These are phyloP conservation scores for Paramisgurnus dabryanus DNA, from an alignment of 2,113 vertebrate genomes.

Conservation along the genomic window DNA sequence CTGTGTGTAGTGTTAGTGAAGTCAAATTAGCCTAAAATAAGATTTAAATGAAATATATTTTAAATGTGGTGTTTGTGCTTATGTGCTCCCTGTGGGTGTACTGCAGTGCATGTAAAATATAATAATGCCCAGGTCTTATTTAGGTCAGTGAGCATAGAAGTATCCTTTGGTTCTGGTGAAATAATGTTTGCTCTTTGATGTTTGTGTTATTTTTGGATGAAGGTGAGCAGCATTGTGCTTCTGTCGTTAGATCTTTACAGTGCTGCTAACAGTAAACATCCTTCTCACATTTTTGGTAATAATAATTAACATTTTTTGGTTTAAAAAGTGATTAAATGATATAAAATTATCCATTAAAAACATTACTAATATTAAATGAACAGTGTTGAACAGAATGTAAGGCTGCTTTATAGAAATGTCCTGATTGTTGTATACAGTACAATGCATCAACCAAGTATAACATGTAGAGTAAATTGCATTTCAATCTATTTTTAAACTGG, in stretches of 20 bases:
- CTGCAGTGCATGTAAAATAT: neutral
- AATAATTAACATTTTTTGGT: too few relatives aligned
- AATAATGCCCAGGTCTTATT: conserved; percentile 12
- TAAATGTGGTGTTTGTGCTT: neutral
- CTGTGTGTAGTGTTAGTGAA: neutral
- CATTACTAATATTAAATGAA: neutral
- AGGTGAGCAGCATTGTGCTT: conserved; percentile 10
- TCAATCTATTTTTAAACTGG: neutral
- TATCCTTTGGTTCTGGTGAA: neutral
- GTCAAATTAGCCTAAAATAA: neutral
- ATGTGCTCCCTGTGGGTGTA: neutral
- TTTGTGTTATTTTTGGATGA: conserved; percentile 19
- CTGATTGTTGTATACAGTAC: neutral
- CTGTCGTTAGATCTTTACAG: conserved; percentile 24
- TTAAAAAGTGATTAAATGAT: too few relatives aligned
- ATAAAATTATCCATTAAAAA: too few relatives aligned
- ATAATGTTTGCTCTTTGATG: conserved; percentile 31
- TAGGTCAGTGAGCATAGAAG: conserved; percentile 16
- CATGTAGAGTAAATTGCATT: neutral
- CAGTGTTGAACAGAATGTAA: neutral
- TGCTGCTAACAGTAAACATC: conserved; percentile 8
- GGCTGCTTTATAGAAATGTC: neutral
- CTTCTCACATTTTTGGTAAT: conserved; percentile 45
- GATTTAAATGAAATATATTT: neutral
- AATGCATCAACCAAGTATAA: too few relatives aligned